Evolutionary conservation across 1,140 invertebrate genomes (phyloP).

Genomic region (Neodiprion pinetum): DNA sequence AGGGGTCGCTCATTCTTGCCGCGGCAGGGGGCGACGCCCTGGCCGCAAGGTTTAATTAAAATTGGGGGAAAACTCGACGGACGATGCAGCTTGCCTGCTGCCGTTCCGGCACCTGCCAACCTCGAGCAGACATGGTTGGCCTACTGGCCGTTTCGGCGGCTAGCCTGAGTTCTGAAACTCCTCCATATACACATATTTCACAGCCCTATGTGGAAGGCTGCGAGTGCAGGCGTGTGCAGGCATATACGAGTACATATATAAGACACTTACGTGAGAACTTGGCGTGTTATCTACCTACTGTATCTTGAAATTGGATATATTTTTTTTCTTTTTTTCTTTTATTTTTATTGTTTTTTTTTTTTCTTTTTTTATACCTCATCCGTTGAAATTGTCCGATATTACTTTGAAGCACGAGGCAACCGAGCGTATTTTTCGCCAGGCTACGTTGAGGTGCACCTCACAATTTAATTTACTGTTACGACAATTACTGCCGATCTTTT

Average conservation of each 20-base stretch:
- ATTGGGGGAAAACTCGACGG: slow-evolving; percentile 36
- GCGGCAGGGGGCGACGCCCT: slow-evolving; percentile 40
- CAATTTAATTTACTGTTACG: slow-evolving; percentile 7
- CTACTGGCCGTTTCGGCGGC: background rate
- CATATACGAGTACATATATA: no score
- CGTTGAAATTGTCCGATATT: slow-evolving; percentile 1
- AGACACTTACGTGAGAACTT: no score
- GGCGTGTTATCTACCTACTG: background rate
- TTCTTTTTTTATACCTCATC: background rate
- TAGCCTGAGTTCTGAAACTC: background rate
- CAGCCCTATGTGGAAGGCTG: background rate
- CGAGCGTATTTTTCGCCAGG: background rate
- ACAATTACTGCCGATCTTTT: slow-evolving; percentile 7
- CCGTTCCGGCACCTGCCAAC: slow-evolving; percentile 24
- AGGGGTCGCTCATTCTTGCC: slow-evolving; percentile 42
- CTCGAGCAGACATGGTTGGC: background rate
- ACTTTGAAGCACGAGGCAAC: background rate
- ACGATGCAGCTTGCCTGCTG: slow-evolving; percentile 15
- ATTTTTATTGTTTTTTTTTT: background rate
- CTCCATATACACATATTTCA: slow-evolving; percentile 6
- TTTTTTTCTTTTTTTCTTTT: background rate
- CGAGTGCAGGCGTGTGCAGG: no score
- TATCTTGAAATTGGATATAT: background rate
- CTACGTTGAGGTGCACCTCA: background rate
- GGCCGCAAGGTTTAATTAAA: slow-evolving; percentile 49